A percentile compares a stretch with the other conserved stretches of the same genome.
These are phyloP conservation scores for Bothrops alternatus DNA, from an alignment of 2,797 vertebrate species.

Conservation along the genomic window DNA sequence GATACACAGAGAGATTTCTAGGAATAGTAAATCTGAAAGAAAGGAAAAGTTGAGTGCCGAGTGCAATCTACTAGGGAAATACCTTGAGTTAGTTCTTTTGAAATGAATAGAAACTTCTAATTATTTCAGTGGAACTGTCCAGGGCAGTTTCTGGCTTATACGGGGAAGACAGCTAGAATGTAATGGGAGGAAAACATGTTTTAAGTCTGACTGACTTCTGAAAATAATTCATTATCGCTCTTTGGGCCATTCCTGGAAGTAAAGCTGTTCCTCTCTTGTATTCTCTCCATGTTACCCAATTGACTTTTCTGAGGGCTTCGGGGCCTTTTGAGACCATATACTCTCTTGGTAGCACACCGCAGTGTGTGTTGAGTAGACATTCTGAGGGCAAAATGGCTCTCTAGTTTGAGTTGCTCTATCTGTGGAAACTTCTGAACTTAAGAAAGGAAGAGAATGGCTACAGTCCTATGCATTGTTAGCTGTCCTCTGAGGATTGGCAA, in stretches of 20 bases:
- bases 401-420: neutral
- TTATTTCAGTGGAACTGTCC: neutral
- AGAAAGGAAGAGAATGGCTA: neutral
- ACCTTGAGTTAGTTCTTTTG: neutral
- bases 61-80: neutral
- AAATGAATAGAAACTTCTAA: neutral
- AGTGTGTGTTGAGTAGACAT: neutral
- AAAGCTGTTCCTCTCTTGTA: neutral
- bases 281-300: neutral
- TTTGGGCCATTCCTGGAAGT: neutral
- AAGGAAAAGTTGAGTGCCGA: neutral
- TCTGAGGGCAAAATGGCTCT: neutral
- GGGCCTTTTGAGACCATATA: neutral
- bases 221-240: neutral
- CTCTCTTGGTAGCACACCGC: neutral
- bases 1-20: neutral
- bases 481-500: neutral
- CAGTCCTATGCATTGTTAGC: neutral
- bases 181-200: neutral
- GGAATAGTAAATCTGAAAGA: neutral
- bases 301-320: no score
- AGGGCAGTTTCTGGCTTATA: neutral
- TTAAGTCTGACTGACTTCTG: neutral
- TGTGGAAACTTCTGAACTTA: neutral
- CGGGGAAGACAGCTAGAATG: neutral